Conservation (phyloP, 2,113 vertebrate species). For the Argyrosomus japonicus region DNA sequence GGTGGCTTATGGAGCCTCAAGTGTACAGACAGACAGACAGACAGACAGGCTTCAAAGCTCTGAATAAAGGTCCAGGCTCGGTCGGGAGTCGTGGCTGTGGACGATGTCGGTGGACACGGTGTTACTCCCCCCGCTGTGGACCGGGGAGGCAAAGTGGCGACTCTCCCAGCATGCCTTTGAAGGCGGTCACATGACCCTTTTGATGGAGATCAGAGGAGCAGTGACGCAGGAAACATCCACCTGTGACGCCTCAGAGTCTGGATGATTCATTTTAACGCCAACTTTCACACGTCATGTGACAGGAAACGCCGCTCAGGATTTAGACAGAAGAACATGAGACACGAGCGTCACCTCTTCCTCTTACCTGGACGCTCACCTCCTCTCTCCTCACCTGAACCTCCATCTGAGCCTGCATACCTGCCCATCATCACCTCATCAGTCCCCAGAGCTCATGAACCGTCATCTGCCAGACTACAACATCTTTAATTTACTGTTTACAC, state of each 20-base stretch:
- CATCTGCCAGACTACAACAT: too few relatives aligned
- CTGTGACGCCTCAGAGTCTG: neutral
- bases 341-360: neutral
- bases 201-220: slow-evolving; percentile 11
- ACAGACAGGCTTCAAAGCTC: slow-evolving; percentile 5
- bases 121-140: neutral
- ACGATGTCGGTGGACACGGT: neutral
- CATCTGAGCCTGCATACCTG: neutral
- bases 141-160: neutral
- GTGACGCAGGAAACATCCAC: neutral
- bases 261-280: too few relatives aligned
- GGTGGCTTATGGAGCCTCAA: too few relatives aligned
- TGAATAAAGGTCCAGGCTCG: neutral
- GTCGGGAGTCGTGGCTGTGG: neutral
- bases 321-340: too few relatives aligned
- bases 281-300: too few relatives aligned
- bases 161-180: slow-evolving; percentile 28
- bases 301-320: too few relatives aligned
- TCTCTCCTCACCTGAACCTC: neutral
- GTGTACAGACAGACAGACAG: neutral
- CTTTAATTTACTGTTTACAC: too few relatives aligned
- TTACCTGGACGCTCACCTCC: neutral
- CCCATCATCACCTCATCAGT: neutral
- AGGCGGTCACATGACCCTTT: slow-evolving; percentile 17
- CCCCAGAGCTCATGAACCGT: too few relatives aligned